phyloP scores from a whole-genome alignment of 2,888 invertebrate species.

The Synanthedon tipuliformis region DNA sequence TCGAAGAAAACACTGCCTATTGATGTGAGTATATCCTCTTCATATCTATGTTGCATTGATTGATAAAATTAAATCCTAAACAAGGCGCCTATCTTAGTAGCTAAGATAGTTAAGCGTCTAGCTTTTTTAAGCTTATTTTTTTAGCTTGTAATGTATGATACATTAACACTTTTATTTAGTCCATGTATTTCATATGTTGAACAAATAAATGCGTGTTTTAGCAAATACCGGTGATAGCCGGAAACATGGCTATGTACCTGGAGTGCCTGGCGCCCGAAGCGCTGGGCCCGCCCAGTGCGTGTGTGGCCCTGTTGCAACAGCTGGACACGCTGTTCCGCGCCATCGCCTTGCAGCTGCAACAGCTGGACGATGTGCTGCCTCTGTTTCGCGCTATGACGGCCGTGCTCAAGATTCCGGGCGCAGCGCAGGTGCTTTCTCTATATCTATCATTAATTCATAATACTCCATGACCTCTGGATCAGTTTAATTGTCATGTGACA shows the following conservation, averaged over 20 bases:
- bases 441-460: too few species aligned
- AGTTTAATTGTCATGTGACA: not conserved
- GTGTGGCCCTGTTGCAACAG: constrained; percentile 82
- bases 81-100: too few species aligned
- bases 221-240: constrained; percentile 81
- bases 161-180: too few species aligned
- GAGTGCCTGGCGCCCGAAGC: constrained; percentile 91
- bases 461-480: not conserved
- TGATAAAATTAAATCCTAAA: too few species aligned
- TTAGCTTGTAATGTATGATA: too few species aligned
- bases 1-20: constrained; percentile 60
- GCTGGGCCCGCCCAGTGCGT: constrained; percentile 74
- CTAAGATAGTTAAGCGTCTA: too few species aligned
- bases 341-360: constrained; percentile 76
- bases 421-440: constrained; percentile 68
- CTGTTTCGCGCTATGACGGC: constrained; percentile 82
- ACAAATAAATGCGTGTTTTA: constrained; percentile 9
- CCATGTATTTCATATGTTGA: too few species aligned
- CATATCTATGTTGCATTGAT: not conserved
- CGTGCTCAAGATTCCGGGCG: constrained; percentile 85
- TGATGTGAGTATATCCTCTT: constrained; percentile 30
- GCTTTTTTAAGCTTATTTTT: too few species aligned
- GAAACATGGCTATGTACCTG: constrained; percentile 93
- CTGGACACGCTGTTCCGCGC: constrained; percentile 89
- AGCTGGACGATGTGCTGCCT: constrained; percentile 77